Evolutionary conservation across 92 coral and sea anemone species (phyloP).

Genomic region (Palythoa caribaeorum): DNA sequence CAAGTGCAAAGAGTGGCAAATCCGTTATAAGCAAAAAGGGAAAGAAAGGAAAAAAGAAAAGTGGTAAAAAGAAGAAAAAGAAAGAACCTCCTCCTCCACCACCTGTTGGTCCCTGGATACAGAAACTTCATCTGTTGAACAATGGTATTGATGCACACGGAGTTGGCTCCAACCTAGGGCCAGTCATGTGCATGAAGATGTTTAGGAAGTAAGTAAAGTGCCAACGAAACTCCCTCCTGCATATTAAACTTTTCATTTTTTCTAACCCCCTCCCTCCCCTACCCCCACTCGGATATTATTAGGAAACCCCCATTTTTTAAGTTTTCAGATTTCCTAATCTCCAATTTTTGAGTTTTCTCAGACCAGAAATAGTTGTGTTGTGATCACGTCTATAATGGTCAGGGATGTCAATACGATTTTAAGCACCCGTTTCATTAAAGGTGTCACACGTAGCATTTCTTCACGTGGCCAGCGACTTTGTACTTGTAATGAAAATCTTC

Average conservation of each 20-base stretch:
- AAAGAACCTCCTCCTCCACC: conserved; percentile 97
- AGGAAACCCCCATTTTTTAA: too few relatives aligned
- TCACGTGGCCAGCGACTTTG: too few relatives aligned
- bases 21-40: conserved; percentile 79
- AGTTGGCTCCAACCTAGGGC: conserved; percentile 86
- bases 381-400: too few relatives aligned
- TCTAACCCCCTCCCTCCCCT: too few relatives aligned
- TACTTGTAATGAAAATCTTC: too few relatives aligned
- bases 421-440: too few relatives aligned
- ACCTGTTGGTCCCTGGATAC: conserved; percentile 98
- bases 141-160: conserved; percentile 97
- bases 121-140: conserved; percentile 91
- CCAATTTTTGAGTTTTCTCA: too few relatives aligned
- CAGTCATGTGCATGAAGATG: conserved; percentile 98
- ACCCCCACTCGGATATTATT: too few relatives aligned
- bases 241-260: background rate
- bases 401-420: too few relatives aligned
- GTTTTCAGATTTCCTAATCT: too few relatives aligned
- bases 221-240: background rate
- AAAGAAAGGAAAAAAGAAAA: conserved; percentile 88
- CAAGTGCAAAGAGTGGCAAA: conserved; percentile 71
- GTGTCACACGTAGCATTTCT: too few relatives aligned
- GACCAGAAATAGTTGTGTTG: too few relatives aligned
- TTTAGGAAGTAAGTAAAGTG: conserved; percentile 85
- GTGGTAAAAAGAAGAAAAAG: conserved; percentile 81